Conservation (phyloP, 2,113 vertebrate genomes). For the Python bivittatus region DNA sequence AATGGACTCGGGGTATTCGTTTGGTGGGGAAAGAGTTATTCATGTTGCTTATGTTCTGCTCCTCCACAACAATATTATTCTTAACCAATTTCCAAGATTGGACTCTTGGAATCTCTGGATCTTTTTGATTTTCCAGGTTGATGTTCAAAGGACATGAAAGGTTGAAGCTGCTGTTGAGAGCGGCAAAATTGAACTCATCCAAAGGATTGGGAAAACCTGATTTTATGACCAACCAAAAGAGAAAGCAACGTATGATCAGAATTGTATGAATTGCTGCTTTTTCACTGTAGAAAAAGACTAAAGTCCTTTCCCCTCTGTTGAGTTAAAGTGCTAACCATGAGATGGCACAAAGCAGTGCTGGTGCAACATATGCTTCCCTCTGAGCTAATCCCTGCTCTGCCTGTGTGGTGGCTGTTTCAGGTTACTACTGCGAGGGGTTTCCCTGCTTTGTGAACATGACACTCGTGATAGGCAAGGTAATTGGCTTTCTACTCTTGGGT, state of each 20-base stretch:
- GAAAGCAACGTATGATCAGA: slow-evolving; percentile 10
- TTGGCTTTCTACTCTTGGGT: background rate
- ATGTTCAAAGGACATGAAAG: slow-evolving; percentile 47
- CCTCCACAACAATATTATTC: accelerated
- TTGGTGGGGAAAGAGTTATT: background rate
- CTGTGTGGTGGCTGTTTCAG: background rate
- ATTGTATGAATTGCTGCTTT: accelerated
- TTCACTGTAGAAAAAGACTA: background rate
- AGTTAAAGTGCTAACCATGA: background rate
- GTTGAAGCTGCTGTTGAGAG: slow-evolving; percentile 28
- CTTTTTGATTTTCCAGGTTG: slow-evolving; percentile 31
- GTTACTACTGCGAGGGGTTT: background rate
- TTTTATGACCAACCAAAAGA: slow-evolving; percentile 32
- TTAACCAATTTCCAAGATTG: slow-evolving; percentile 23
- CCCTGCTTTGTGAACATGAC: background rate
- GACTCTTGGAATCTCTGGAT: slow-evolving; percentile 11
- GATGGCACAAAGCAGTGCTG: background rate
- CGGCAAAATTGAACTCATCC: slow-evolving; percentile 31
- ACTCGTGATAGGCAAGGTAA: background rate
- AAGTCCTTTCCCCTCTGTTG: background rate
- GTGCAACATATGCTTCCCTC: background rate
- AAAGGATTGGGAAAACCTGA: slow-evolving; percentile 56
- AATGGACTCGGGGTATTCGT: slow-evolving; percentile 42
- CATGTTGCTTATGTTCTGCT: background rate
- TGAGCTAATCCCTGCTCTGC: background rate